phyloP scores from a whole-genome alignment of 2,113 vertebrate species.

The Terrapene triunguis region DNA sequence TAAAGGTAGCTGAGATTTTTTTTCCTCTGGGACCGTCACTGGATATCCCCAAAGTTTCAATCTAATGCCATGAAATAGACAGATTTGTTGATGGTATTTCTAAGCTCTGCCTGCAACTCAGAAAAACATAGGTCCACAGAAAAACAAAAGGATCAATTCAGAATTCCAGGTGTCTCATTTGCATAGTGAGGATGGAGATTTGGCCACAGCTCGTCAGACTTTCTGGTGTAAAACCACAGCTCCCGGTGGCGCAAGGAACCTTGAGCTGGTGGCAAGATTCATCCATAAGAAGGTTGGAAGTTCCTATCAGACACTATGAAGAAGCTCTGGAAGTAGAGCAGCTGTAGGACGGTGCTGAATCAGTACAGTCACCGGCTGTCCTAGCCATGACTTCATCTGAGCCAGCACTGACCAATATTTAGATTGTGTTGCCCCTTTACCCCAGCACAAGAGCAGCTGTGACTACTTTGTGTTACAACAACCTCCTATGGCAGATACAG shows the following conservation, averaged over 20 bases:
- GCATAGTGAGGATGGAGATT: not conserved
- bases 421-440: not conserved
- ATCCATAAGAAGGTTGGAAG: not conserved
- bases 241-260: not conserved
- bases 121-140: not conserved
- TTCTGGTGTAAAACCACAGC: not conserved
- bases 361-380: accelerated
- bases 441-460: not conserved
- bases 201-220: not conserved
- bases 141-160: not conserved
- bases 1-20: not conserved
- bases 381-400: not conserved
- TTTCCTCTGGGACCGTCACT: not conserved
- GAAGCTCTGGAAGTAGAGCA: not conserved
- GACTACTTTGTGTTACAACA: not conserved
- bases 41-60: not conserved
- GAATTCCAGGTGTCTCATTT: accelerated
- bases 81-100: not conserved
- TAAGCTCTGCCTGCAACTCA: not conserved
- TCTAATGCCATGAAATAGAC: not conserved
- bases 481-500: no score
- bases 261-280: accelerated
- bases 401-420: accelerated
- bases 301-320: not conserved
- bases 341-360: accelerated